phyloP scores from a whole-genome alignment of 2,888 invertebrate genomes.

The Autographa gamma region DNA sequence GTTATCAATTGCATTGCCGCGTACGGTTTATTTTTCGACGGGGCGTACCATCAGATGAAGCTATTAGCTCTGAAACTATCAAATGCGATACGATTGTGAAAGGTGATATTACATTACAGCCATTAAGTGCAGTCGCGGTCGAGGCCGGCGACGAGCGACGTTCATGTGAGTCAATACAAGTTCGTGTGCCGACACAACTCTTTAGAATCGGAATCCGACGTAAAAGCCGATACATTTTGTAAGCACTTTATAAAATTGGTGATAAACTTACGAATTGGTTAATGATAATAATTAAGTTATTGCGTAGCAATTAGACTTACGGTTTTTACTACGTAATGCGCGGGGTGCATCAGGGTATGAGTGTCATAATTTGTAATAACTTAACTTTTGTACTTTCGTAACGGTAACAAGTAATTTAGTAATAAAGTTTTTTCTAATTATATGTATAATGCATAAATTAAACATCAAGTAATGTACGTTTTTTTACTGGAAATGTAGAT shows the following conservation, averaged over 20 bases:
- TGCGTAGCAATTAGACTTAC: conserved; percentile 85
- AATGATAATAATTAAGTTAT: conserved; percentile 85
- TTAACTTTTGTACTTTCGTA: conserved; percentile 87
- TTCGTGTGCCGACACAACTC: conserved; percentile 28
- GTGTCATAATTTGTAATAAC: conserved; percentile 87
- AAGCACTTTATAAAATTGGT: conserved; percentile 71
- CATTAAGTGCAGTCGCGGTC: conserved; percentile 56
- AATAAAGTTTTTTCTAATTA: conserved; percentile 83
- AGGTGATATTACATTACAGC: conserved; percentile 68
- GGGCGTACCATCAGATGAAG: conserved; percentile 37
- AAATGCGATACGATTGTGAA: conserved; percentile 74
- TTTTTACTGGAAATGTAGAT: conserved; percentile 86
- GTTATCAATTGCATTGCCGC: conserved; percentile 43
- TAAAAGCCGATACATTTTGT: conserved; percentile 59
- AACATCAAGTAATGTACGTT: conserved; percentile 84
- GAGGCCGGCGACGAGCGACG: conserved; percentile 30
- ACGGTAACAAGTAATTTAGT: conserved; percentile 84
- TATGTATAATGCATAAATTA: conserved; percentile 82
- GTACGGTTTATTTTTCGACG: conserved; percentile 40
- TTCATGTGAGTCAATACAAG: conserved; percentile 48
- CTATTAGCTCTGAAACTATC: conserved; percentile 63
- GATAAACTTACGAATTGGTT: conserved; percentile 87
- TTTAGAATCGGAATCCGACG: conserved; percentile 46
- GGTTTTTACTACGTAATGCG: conserved; percentile 81
- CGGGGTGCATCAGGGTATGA: conserved; percentile 89